Base-by-base conservation (phyloP, 1,140 invertebrate species). In the Eueides isabella region DNA sequence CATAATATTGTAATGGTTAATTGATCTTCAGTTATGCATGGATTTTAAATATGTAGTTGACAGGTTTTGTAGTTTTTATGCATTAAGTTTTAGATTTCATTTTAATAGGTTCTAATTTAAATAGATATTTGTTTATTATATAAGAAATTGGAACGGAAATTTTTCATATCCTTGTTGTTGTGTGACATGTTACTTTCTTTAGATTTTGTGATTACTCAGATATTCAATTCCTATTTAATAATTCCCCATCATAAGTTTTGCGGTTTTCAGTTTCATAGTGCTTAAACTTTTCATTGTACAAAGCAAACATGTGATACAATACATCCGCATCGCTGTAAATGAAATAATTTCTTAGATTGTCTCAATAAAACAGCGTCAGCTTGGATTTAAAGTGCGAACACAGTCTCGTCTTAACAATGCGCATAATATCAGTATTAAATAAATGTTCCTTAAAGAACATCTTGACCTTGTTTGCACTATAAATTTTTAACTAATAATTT, bases 1-100 rank as follows among this genome's bases (percentile, higher is more conserved):
- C 19, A 55, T 55, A 26, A 55, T n/a, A n/a, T 63, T 63, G 1
- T 63, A 7, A 63, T 31, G 61, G 61, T 29, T n/a, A 63, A 63
- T 30, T 63, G 28, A 31, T 26, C 48, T 55, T 30, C 19, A n/a
- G 61, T 29, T 16, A 0, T 63, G 61, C 30, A 63, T 31, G 26
- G 61, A 5, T 63, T 31, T 26, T 28, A 55, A 55, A 11, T 55
- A 1, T 7, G 26, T 55, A 4, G n/a, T 44, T 44, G 41, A 7
- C 41, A 19, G n/a, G n/a, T 16, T 48, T 44, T 48, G 41, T 48
- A 48, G 48, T 12, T 55, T 23, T 12, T 55, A 55, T 26, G 61
- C 26, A 62, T 26, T 44, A 6, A 14, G 14, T 44, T 2, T 44
- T 44, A 19, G n/a, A 19, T 14, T 23, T 11, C 3, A 12, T 26